These are phyloP conservation scores for Clangula hyemalis DNA, from an alignment of 2,797 vertebrate species.

Conservation along the genomic window DNA sequence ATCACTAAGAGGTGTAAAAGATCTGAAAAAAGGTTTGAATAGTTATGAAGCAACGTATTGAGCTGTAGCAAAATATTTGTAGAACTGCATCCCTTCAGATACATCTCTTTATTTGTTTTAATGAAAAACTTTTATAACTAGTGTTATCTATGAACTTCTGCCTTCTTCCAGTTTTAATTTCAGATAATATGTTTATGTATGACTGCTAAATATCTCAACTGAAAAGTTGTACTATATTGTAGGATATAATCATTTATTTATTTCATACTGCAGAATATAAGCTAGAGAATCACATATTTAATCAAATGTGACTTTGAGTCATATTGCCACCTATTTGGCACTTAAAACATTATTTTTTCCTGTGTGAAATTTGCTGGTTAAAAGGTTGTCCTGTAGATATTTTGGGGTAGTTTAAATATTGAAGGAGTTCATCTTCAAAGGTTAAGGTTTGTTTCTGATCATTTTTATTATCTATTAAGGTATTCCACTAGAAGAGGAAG, in stretches of 20 bases:
- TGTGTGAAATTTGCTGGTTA: neutral
- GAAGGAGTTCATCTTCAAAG: neutral
- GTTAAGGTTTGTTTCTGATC: neutral
- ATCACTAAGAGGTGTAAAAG: neutral
- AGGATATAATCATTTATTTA: neutral
- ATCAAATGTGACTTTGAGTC: neutral
- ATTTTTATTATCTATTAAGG: slow-evolving; percentile 78
- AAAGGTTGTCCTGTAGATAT: neutral
- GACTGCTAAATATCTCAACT: neutral
- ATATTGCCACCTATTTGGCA: neutral
- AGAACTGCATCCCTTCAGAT: neutral
- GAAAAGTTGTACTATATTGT: neutral
- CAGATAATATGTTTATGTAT: neutral
- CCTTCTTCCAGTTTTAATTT: neutral
- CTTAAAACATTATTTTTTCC: neutral
- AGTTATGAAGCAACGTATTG: neutral
- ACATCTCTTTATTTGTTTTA: neutral
- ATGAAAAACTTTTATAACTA: neutral
- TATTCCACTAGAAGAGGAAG: slow-evolving; percentile 91
- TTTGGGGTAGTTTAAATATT: neutral
- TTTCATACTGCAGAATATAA: neutral
- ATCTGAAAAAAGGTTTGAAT: neutral
- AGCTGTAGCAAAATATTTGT: neutral
- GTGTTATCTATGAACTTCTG: neutral
- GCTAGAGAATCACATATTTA: neutral